Evolutionary conservation across 2,797 vertebrate genomes (phyloP), one percentile per base, ranked within the genome.

Genomic region (Poecilia gillii): DNA sequence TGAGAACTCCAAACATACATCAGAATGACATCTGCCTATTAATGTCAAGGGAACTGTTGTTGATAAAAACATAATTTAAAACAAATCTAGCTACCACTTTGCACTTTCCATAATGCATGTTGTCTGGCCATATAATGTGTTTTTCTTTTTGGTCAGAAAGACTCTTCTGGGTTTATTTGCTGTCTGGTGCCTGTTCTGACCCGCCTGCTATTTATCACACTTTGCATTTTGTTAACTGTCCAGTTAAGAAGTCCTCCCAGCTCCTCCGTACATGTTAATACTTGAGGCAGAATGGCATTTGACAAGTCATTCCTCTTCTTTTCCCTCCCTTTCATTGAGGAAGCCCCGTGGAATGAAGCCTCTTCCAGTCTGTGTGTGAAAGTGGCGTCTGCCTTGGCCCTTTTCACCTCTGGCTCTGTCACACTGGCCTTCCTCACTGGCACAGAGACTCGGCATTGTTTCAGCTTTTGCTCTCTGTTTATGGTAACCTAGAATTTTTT

Each of bases 371-470:
- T 81, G 81, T 92, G 82, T 92, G 91, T 88, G 87, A 92, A 89
- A 88, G 51, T 9, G 41, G 74, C 1, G 39, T 81, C 74, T 72
- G 77, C 62, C 45, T 80, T 88, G 87, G 51, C 91, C 90, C 90
- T 85, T 89, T 81, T 88, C 87, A 89, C 90, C 90, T 91, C 73
- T 75, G 86, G 80, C 86, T 87, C 76, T 81, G 76, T 92, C 90
- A 79, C 85, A 81, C 87, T 72, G 84, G 57, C 76, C 78, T 88
- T 64, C 18, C 62, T 90, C 79, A 80, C 77, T 76, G 87, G 85
- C 89, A 90, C 85, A 90, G 90, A 92, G 88, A 71, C 57, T 82
- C 77, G 0, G 36, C 84, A 90, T 93, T 95, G 92, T 93, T 85
- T 81, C 66, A 11, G 72, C 28, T 76, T 70, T 72, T n/a, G 76